Conservation (phyloP, 2,797 vertebrate genomes). For the Pipistrellus pipistrellus region DNA sequence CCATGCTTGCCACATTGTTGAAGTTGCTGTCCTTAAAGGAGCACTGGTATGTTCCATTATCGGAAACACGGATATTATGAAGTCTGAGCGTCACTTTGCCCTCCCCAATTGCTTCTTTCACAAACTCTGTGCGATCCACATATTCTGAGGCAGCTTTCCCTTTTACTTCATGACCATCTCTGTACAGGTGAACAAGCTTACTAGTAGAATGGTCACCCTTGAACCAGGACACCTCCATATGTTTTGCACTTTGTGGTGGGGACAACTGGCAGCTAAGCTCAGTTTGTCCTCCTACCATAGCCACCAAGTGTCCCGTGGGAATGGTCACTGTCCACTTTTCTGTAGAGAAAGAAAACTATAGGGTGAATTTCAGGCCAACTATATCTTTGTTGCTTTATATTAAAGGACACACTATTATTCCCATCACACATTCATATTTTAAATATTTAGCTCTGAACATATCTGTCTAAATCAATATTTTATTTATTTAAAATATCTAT, state of each 20-base stretch:
- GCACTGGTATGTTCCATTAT: conserved; percentile 42
- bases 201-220: background rate
- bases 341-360: conserved; percentile 1
- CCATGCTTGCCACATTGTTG: background rate
- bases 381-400: background rate
- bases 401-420: background rate
- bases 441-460: background rate
- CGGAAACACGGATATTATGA: conserved; percentile 42
- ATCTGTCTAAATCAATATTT: background rate
- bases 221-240: conserved; percentile 34
- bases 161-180: background rate
- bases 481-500: background rate
- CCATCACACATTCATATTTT: background rate
- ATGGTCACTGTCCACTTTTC: background rate
- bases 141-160: conserved; percentile 34
- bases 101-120: conserved; percentile 8
- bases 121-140: background rate
- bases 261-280: conserved; percentile 53
- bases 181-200: background rate
- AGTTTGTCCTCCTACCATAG: conserved; percentile 40
- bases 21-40: conserved; percentile 32
- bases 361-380: background rate
- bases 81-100: conserved; percentile 53
- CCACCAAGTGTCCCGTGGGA: background rate
- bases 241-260: background rate